Base-by-base conservation (phyloP, 2,888 invertebrate species). In the Ophion obscuratus region DNA sequence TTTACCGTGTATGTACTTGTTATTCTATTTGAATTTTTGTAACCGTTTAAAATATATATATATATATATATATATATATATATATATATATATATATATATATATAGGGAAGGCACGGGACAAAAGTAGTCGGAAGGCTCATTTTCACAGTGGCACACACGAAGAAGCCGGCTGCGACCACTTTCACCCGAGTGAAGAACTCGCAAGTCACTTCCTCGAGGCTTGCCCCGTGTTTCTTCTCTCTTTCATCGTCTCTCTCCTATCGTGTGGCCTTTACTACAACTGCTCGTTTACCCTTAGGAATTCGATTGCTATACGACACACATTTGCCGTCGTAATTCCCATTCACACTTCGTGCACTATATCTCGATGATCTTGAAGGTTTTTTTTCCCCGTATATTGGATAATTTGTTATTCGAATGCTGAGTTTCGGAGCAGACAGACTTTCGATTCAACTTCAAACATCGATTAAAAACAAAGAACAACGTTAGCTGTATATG, bases 111-210 rank as follows among this genome's bases (percentile, higher is more conserved):
- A 40, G 27, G 73, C 44, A 77, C 66, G 44, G 85, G 62, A 61
- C 76, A 74, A 81, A 83, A 77, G 77, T 83, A 64, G 67, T 70
- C 67, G 77, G 73, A 73, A 81, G 76, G 14, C 62, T 70, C 66
- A 70, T 44, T 73, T 77, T 74, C 68, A 73, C 81, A 47, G 86
- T 83, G 64, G 83, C 80, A 66, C 68, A 57, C 68, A 77, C 66
- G 47, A 36, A 64, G 80, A 80, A 71, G 64, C 79, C 79, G 79
- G 70, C 73, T 40, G 78, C 36, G 80, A 91, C 89, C 90, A 92
- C 92, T 92, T 92, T 92, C 92, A 92, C 92, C 90, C 81, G 87
- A 78, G 83, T 80, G 85, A 83, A 86, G 87, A 82, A 84, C 79
- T 82, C 79, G 20, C 85, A 71, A 86, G 83, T 81, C 89, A 92